Evolutionary conservation across 2,113 vertebrate species (phyloP).

Genomic region (Lagenorhynchus albirostris): DNA sequence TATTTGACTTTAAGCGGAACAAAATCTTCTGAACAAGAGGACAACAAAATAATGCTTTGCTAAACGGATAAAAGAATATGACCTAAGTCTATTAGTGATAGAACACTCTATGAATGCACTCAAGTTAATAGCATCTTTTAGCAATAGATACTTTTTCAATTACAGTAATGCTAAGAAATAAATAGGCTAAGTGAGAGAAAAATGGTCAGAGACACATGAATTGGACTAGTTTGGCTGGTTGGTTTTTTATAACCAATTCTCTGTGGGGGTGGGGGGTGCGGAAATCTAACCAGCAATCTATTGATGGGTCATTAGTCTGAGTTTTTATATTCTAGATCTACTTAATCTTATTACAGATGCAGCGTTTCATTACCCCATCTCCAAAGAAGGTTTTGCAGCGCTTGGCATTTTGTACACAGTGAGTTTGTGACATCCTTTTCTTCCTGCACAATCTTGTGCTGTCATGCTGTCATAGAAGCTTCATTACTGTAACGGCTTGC

Average conservation of each 20-base stretch:
- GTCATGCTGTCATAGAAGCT: constrained; percentile 37
- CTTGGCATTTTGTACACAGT: constrained; percentile 40
- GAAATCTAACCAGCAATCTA: neutral
- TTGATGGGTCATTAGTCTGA: neutral
- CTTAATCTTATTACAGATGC: constrained; percentile 13
- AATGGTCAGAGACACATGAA: constrained; percentile 67
- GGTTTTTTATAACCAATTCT: constrained; percentile 16
- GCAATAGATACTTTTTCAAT: constrained; percentile 81
- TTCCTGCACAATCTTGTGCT: constrained; percentile 17
- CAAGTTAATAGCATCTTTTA: constrained; percentile 83
- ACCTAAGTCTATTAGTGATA: constrained; percentile 78
- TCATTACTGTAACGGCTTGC: constrained; percentile 37
- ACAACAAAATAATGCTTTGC: constrained; percentile 80
- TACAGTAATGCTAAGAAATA: constrained; percentile 79
- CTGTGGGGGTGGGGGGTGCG: no score
- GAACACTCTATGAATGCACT: constrained; percentile 79
- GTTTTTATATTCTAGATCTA: constrained; percentile 45
- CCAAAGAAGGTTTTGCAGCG: constrained; percentile 21
- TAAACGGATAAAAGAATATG: constrained; percentile 82
- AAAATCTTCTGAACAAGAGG: constrained; percentile 79
- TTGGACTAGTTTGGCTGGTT: constrained; percentile 35
- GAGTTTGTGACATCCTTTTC: neutral
- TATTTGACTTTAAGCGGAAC: constrained; percentile 77
- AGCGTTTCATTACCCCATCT: neutral
- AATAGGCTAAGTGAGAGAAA: constrained; percentile 69